These are phyloP conservation scores for Botia kubotai DNA, from an alignment of 2,797 vertebrate genomes.

Conservation along the genomic window DNA sequence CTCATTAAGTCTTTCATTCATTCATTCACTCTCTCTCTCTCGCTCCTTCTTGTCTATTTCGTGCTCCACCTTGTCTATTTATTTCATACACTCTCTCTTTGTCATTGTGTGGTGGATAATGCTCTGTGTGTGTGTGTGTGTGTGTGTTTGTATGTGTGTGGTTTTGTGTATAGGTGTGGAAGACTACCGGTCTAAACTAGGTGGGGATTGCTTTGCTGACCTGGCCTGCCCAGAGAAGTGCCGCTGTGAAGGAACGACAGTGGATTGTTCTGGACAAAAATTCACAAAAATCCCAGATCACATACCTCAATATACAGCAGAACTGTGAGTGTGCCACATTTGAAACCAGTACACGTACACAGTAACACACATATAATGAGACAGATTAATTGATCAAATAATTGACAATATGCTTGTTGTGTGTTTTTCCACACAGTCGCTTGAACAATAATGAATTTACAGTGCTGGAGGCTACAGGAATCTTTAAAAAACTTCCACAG, in stretches of 20 bases:
- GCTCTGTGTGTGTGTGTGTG: constrained; percentile 25
- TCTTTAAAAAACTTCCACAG: constrained; percentile 97
- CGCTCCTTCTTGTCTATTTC: neutral
- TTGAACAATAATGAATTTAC: constrained; percentile 99
- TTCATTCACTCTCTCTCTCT: neutral
- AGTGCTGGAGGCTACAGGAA: constrained; percentile 94
- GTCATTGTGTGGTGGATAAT: constrained; percentile 24
- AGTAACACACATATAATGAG: constrained; percentile 9
- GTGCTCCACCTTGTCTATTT: neutral
- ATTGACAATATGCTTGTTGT: neutral
- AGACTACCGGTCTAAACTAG: constrained; percentile 96
- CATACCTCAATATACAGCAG: constrained; percentile 95
- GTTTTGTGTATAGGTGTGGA: constrained; percentile 86
- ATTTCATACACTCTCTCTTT: constrained; percentile 6
- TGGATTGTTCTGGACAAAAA: constrained; percentile 98
- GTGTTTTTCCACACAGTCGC: constrained; percentile 74
- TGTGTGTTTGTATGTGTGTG: constrained; percentile 53
- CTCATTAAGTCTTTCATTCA: neutral
- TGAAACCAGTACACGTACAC: neutral
- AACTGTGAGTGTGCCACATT: constrained; percentile 86
- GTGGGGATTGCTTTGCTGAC: constrained; percentile 96
- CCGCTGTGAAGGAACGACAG: constrained; percentile 95
- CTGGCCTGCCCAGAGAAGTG: constrained; percentile 97
- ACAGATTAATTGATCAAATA: constrained; percentile 23
- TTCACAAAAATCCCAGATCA: constrained; percentile 95